A percentile compares a stretch with the other conserved stretches of the same genome.
These are phyloP conservation scores for Chlorops oryzae DNA, from an alignment of 1,140 invertebrate genomes.

Conservation along the genomic window DNA sequence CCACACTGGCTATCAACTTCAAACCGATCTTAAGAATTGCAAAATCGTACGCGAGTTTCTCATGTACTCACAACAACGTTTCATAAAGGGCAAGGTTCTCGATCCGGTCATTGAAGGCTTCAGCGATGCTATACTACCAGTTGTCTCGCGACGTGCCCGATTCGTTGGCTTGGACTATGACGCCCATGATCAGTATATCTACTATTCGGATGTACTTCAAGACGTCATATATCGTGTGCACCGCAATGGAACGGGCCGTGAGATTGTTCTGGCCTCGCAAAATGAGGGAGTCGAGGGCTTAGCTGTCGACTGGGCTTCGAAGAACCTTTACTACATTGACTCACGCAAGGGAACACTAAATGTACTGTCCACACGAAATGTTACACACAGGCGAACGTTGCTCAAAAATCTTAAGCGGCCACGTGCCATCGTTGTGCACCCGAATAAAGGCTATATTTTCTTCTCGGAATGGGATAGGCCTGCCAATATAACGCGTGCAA, in stretches of 20 bases:
- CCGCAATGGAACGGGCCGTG: constrained; percentile 78
- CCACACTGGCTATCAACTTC: constrained; percentile 78
- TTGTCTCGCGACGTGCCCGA: constrained; percentile 82
- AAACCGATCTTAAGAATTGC: constrained; percentile 74
- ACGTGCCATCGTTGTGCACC: constrained; percentile 92
- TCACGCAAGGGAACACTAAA: constrained; percentile 92
- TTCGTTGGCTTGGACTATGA: constrained; percentile 98
- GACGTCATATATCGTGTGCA: constrained; percentile 92
- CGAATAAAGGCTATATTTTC: constrained; percentile 88
- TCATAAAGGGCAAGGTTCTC: constrained; percentile 90
- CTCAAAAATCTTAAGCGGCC: constrained; percentile 86
- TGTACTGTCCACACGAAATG: constrained; percentile 81
- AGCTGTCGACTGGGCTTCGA: constrained; percentile 94
- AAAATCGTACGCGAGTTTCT: constrained; percentile 84
- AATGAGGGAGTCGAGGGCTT: constrained; percentile 97
- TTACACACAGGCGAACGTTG: constrained; percentile 75
- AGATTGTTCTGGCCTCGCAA: constrained; percentile 90
- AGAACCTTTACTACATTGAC: constrained; percentile 97
- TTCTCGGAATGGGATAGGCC: constrained; percentile 96
- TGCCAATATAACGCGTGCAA: constrained; percentile 87
- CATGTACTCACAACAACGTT: constrained; percentile 94
- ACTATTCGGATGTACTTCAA: constrained; percentile 95
- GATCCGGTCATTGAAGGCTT: constrained; percentile 85
- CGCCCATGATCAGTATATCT: constrained; percentile 84
- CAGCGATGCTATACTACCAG: constrained; percentile 87